Conservation (phyloP, 2,888 invertebrate species). For the Marronus borbonicus region DNA sequence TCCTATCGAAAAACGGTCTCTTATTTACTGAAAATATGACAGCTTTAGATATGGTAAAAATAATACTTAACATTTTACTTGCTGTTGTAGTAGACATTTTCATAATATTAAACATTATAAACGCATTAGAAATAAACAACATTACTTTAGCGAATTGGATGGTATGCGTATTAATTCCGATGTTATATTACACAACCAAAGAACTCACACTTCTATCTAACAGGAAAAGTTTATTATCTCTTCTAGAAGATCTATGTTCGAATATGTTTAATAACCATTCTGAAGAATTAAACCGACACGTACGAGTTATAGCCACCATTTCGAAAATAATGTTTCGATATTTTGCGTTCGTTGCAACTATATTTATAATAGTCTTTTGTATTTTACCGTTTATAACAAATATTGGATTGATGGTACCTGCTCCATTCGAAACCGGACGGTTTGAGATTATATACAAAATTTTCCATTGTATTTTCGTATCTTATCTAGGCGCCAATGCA, state of each 20-base stretch:
- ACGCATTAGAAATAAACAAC: background rate
- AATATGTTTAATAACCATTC: slow-evolving; percentile 35
- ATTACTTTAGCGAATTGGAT: slow-evolving; percentile 2
- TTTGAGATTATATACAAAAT: slow-evolving; percentile 25
- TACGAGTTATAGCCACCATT: background rate
- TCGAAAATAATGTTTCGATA: slow-evolving; percentile 12
- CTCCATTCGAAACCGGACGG: slow-evolving; percentile 29
- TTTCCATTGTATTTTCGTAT: slow-evolving; percentile 29
- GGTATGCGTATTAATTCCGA: slow-evolving; percentile 1
- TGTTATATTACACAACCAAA: slow-evolving; percentile 2
- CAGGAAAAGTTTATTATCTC: background rate
- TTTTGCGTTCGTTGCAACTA: background rate
- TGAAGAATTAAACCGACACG: slow-evolving; percentile 38
- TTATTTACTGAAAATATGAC: background rate
- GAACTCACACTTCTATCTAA: background rate
- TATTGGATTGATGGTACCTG: slow-evolving; percentile 29
- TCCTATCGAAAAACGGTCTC: background rate
- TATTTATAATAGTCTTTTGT: slow-evolving; percentile 27
- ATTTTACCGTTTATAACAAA: slow-evolving; percentile 33
- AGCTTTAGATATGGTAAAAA: background rate
- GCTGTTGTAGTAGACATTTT: background rate
- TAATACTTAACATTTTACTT: background rate
- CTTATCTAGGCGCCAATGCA: slow-evolving; percentile 7
- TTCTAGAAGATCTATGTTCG: slow-evolving; percentile 29
- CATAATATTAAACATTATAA: background rate